Evolutionary conservation across 2,888 invertebrate species (phyloP), one percentile per base, ranked within the genome.

Genomic region (Protodeltote pygarga): DNA sequence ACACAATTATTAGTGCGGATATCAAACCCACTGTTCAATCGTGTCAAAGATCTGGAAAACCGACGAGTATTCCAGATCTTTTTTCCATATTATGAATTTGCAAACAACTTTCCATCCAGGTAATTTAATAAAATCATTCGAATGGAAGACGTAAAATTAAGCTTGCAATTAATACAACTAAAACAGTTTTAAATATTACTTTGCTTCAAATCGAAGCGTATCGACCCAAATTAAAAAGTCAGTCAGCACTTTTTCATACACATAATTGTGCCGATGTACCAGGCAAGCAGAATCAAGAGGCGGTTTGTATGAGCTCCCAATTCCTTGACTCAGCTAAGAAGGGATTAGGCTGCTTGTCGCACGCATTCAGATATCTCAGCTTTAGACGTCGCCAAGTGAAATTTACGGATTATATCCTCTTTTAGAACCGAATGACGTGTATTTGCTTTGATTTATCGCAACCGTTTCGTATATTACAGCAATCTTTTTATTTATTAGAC

Each of bases 251-350:
- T 50, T 50, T 52, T 48, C 23, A 20, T 8, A 19, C 13, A 45
- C 11, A 48, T 60, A 54, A 64, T 60, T 55, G 46, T 47, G 49
- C 38, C 27, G 29, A 68, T 72, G 58, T 71, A 71, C 67, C 64
- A 71, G 49, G 59, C n/a, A 47, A 42, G 61, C 71, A 71, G 69
- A 77, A 77, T 70, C 70, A 71, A 67, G 72, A 76, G 73, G 69
- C 75, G 71, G 71, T 78, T 75, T 77, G 72, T 79, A 75, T 73
- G 78, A 77, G 77, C 70, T 72, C 75, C 65, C 77, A 75, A 82
- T 85, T 81, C 75, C 75, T 77, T 66, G 77, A 80, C 78, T 83
- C 85, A 79, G 85, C 84, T 83, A 81, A 85, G 80, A 69, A 74
- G 71, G 83, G 87, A 87, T 87, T 85, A 88, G 77, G 76, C 65